These are phyloP conservation scores for Mus spretus DNA, from an alignment of 2,797 vertebrate species.

Conservation along the genomic window DNA sequence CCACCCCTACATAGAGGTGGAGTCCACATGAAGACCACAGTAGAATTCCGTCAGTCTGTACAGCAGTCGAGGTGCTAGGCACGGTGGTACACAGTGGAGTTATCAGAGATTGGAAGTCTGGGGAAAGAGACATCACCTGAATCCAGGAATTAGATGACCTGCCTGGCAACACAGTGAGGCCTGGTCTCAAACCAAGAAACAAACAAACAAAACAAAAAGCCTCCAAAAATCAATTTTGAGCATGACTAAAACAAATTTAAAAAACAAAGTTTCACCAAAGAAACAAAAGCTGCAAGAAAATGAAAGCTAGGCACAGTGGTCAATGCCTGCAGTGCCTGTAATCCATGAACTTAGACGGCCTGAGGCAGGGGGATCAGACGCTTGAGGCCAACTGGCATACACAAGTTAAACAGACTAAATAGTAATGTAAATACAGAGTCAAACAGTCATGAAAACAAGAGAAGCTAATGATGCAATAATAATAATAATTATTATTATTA, in stretches of 20 bases:
- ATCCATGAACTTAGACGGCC: background rate
- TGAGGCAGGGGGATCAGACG: background rate
- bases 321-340: background rate
- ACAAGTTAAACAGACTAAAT: background rate
- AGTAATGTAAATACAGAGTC: background rate
- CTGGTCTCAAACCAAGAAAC: background rate
- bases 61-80: background rate
- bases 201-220: background rate
- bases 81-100: background rate
- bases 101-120: background rate
- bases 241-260: conserved; percentile 4
- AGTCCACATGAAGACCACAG: background rate
- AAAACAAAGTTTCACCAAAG: background rate
- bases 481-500: too few relatives aligned
- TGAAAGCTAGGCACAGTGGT: background rate
- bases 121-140: background rate
- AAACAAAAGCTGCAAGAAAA: background rate
- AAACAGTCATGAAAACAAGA: background rate
- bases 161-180: background rate
- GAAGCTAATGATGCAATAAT: background rate
- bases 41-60: background rate
- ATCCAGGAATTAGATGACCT: background rate
- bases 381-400: background rate
- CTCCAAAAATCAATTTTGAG: background rate
- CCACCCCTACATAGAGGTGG: background rate